phyloP scores from a whole-genome alignment of 2,888 invertebrate species.

The Bimastos eiseni region DNA sequence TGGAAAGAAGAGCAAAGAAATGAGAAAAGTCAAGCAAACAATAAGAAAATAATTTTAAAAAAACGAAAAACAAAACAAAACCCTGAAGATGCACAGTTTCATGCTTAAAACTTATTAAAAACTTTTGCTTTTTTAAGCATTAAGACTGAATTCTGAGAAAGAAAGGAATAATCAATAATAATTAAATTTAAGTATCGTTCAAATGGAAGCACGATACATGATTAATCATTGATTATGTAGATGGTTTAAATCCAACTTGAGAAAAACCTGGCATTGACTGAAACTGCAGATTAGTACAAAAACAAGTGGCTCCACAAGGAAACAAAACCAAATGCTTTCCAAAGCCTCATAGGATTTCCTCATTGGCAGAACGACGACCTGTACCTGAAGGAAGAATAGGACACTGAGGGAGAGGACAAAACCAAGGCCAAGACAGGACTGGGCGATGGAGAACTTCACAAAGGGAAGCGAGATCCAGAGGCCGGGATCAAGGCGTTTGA shows the following conservation, averaged over 20 bases:
- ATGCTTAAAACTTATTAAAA: background rate
- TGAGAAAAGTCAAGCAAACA: background rate
- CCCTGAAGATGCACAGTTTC: background rate
- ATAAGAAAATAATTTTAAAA: background rate
- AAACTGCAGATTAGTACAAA: background rate
- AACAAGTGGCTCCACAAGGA: background rate
- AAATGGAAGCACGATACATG: background rate
- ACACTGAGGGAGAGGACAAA: background rate
- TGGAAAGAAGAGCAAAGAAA: background rate
- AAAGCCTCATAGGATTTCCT: background rate
- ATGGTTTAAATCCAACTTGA: background rate
- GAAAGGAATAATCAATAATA: background rate
- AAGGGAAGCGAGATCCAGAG: background rate
- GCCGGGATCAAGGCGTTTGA: background rate
- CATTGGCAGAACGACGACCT: background rate
- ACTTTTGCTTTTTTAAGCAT: background rate
- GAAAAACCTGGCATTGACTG: background rate
- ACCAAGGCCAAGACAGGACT: background rate
- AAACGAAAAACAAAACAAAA: background rate
- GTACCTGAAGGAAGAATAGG: background rate
- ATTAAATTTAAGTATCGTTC: background rate
- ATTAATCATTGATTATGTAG: no score
- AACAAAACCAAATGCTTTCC: background rate
- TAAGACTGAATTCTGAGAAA: background rate
- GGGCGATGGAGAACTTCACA: background rate